phyloP scores from a whole-genome alignment of 2,113 vertebrate genomes.

The Neomonachus schauinslandi region DNA sequence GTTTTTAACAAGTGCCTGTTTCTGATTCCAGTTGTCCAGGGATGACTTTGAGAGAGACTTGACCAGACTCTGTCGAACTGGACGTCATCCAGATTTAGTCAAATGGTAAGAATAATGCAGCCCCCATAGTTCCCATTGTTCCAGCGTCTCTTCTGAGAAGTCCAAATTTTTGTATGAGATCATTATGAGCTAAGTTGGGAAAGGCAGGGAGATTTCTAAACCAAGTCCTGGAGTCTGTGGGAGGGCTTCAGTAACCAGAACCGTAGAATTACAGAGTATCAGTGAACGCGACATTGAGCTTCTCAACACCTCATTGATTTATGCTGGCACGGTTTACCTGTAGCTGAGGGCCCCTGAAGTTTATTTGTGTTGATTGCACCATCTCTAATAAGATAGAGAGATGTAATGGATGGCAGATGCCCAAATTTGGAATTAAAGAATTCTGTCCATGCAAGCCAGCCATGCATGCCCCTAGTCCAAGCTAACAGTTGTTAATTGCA shows the following conservation, averaged over 20 bases:
- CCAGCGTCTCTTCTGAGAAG: constrained; percentile 42
- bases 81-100: neutral
- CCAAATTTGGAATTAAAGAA: constrained; percentile 65
- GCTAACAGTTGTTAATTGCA: neutral
- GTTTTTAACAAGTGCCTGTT: neutral
- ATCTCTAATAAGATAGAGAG: constrained; percentile 57
- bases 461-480: neutral
- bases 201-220: constrained; percentile 62
- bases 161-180: constrained; percentile 28
- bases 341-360: constrained; percentile 8
- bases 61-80: neutral
- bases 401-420: constrained; percentile 46
- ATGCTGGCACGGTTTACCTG: constrained; percentile 54
- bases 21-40: neutral
- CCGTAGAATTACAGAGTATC: constrained; percentile 53
- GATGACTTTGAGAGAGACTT: neutral
- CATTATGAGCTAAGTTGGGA: constrained; percentile 57
- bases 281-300: neutral
- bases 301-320: constrained; percentile 66
- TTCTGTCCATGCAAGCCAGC: neutral
- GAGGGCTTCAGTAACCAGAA: constrained; percentile 53
- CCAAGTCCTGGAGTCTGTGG: constrained; percentile 39
- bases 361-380: constrained; percentile 74
- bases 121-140: constrained; percentile 15
- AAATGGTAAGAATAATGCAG: neutral